Conservation (phyloP, 2,888 invertebrate species). For the Drosophila formosana region DNA sequence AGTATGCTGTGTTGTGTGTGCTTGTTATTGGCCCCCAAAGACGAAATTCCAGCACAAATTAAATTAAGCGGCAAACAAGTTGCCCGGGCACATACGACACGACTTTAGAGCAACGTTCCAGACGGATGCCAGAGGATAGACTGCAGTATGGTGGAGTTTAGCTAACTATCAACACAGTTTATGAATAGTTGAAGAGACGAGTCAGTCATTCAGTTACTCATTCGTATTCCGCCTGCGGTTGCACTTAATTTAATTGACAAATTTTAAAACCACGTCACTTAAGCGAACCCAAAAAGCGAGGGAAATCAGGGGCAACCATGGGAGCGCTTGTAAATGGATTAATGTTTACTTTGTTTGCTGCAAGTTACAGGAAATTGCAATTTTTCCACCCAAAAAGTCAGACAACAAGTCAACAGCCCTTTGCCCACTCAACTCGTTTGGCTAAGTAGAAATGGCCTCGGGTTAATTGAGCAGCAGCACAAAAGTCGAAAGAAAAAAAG, state of each 20-base stretch:
- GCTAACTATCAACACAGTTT: slow-evolving; percentile 75
- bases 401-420: slow-evolving; percentile 75
- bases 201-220: slow-evolving; percentile 53
- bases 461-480: slow-evolving; percentile 74
- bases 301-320: slow-evolving; percentile 32
- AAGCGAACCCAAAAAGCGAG: slow-evolving; percentile 38
- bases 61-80: slow-evolving; percentile 81
- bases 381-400: slow-evolving; percentile 80
- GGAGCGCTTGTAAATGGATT: slow-evolving; percentile 76
- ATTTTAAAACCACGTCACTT: slow-evolving; percentile 81
- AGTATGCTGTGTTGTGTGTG: slow-evolving; percentile 13
- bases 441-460: slow-evolving; percentile 71
- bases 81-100: slow-evolving; percentile 71
- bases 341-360: slow-evolving; percentile 79
- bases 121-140: slow-evolving; percentile 3
- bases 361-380: slow-evolving; percentile 79
- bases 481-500: slow-evolving; percentile 28
- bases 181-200: slow-evolving; percentile 76
- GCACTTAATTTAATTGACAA: slow-evolving; percentile 85
- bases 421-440: slow-evolving; percentile 65
- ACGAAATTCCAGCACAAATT: slow-evolving; percentile 74
- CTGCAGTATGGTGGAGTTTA: slow-evolving; percentile 10
- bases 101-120: slow-evolving; percentile 44
- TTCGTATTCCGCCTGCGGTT: slow-evolving; percentile 83
- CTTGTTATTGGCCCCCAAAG: slow-evolving; percentile 42